These are phyloP conservation scores for Poecilobothrus nobilitatus DNA, from an alignment of 2,888 invertebrate species.

Conservation along the genomic window DNA sequence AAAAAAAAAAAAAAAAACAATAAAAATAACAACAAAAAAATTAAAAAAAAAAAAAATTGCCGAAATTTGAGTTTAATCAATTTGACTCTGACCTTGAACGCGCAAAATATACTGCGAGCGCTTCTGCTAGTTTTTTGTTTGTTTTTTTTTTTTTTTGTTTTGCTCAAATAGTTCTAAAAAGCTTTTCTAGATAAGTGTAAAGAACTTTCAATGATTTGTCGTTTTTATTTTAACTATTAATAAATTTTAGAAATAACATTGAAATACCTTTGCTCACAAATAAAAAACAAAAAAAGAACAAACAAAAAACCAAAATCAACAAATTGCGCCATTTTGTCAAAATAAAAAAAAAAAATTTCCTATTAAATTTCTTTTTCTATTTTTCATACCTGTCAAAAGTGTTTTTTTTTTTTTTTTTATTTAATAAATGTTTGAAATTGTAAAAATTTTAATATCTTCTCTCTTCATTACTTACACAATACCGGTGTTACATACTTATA, in stretches of 20 bases:
- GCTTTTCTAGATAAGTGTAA: conserved; percentile 4
- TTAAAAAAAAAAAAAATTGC: background rate
- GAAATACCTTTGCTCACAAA: background rate
- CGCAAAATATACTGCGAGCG: background rate
- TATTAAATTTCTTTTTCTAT: background rate
- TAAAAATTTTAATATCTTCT: background rate
- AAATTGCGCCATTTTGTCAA: background rate
- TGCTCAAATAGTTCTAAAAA: background rate
- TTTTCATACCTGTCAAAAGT: background rate
- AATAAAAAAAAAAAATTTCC: background rate
- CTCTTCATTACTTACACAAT: no score
- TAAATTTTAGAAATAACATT: conserved; percentile 3
- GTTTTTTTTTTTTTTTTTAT: background rate
- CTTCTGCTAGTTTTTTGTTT: background rate
- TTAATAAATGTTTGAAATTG: no score
- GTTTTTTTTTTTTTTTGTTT: background rate
- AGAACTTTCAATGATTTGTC: background rate
- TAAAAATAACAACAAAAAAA: background rate
- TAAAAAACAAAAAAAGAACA: no score
- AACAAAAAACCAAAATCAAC: no score
- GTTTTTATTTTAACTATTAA: background rate
- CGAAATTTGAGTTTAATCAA: background rate
- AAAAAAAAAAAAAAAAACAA: background rate
- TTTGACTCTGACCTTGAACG: conserved; percentile 1
- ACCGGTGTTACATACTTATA: background rate